A percentile compares a stretch with the other conserved stretches of the same genome.
Evolutionary conservation across 2,797 vertebrate genomes (phyloP).

Genomic region (Valencia hispanica): DNA sequence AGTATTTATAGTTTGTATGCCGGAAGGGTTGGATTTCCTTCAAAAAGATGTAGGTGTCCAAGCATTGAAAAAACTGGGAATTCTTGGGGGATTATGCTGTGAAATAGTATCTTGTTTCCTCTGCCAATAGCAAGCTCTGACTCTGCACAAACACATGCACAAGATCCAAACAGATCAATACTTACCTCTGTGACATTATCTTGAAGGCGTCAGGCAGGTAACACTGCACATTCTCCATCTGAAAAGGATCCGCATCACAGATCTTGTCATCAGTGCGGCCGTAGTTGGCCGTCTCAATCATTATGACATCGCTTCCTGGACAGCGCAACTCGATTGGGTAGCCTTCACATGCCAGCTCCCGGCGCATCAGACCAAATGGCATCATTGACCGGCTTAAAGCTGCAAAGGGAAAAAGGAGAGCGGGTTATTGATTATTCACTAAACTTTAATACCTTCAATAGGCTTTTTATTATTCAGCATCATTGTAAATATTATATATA

Average conservation of each 20-base stretch:
- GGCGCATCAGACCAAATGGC: conserved; percentile 91
- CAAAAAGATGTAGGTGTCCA: conserved; percentile 9
- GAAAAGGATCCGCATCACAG: conserved; percentile 93
- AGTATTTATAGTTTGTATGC: conserved; percentile 12
- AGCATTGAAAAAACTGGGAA: conserved; percentile 39
- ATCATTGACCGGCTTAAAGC: conserved; percentile 91
- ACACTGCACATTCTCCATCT: conserved; percentile 96
- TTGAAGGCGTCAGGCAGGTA: conserved; percentile 93
- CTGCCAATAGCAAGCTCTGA: conserved; percentile 38
- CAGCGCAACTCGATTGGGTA: conserved; percentile 95
- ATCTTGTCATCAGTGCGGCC: conserved; percentile 95
- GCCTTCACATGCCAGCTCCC: conserved; percentile 93
- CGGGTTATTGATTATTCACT: conserved; percentile 68
- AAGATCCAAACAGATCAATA: conserved; percentile 59
- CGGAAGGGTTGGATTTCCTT: conserved; percentile 14
- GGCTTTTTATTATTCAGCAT: conserved; percentile 62
- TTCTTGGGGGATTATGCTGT: conserved; percentile 48
- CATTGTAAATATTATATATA: conserved; percentile 61
- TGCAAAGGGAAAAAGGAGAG: conserved; percentile 57
- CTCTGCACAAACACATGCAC: conserved; percentile 40
- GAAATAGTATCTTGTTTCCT: conserved; percentile 54
- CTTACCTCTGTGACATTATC: conserved; percentile 94
- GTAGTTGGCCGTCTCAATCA: conserved; percentile 95
- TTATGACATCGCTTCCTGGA: conserved; percentile 94
- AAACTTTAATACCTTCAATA: conserved; percentile 62